phyloP scores from a whole-genome alignment of 2,888 invertebrate genomes.

The Nomada ferruginata region DNA sequence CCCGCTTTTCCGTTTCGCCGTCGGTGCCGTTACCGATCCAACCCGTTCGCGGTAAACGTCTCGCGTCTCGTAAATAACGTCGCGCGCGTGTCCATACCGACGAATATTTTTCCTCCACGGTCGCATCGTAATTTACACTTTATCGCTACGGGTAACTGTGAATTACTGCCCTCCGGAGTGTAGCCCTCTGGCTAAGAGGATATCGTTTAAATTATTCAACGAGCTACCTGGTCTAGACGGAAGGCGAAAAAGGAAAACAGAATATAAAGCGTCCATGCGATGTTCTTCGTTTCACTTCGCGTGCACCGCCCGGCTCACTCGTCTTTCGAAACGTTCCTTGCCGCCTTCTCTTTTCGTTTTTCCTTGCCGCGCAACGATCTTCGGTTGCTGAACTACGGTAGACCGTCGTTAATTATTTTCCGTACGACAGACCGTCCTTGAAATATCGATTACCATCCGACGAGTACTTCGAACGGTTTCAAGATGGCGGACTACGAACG shows the following conservation, averaged over 20 bases:
- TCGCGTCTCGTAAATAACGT: background rate
- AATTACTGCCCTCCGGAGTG: slow-evolving; percentile 24
- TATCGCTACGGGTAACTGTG: slow-evolving; percentile 26
- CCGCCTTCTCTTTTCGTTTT: background rate
- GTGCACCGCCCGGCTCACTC: background rate
- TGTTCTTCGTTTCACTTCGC: slow-evolving; percentile 12
- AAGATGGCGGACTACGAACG: slow-evolving; percentile 71
- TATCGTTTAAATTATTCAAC: slow-evolving; percentile 46
- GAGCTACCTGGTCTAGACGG: slow-evolving; percentile 14
- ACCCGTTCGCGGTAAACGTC: background rate
- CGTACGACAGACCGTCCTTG: slow-evolving; percentile 66
- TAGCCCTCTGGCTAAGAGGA: background rate
- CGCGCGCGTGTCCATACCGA: background rate
- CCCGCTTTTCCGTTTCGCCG: background rate
- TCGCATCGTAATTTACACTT: slow-evolving; percentile 30
- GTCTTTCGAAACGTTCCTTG: background rate
- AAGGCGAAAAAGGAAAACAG: slow-evolving; percentile 14
- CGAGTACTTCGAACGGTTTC: slow-evolving; percentile 65
- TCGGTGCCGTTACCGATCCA: background rate
- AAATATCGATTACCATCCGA: slow-evolving; percentile 75
- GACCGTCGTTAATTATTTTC: slow-evolving; percentile 50
- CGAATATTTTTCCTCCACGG: background rate
- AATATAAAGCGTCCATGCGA: slow-evolving; percentile 14
- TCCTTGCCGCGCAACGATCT: background rate
- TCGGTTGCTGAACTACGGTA: slow-evolving; percentile 23